Base-by-base conservation (phyloP, 2,797 vertebrate species). In the Gymnoscopelus braueri region DNA sequence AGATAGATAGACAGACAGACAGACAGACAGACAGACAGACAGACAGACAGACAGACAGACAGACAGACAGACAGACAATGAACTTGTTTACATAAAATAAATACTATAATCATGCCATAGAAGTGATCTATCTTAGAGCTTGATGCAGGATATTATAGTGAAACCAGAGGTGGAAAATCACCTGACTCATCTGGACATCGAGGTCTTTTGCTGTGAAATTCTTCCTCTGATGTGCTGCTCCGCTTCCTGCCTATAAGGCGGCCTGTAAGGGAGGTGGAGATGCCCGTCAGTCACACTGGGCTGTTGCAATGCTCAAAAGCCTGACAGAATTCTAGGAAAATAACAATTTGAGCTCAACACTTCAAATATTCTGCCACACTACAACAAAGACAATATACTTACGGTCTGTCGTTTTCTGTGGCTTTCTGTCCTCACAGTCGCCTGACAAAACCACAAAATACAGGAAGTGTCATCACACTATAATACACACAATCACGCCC, bases 401-500 rank as follows among this genome's bases (percentile, higher is more conserved):
- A 95, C 95, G 63, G 51, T 13, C 67, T 0, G 71, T 19, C 59
- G 81, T 84, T 67, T 89, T 95, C 71, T 78, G 90, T 47, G 81
- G 84, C 80, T 87, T 88, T 0, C 80, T 80, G 3, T 91, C 88
- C 50, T 91, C 84, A 88, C 94, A 96, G 78, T 95, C 95, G 71
- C 91, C 95, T 96, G 67, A 63, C 0, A 77, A 63, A 69, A 68
- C 10, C 64, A 59, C 39, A 65, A 72, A 35, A 62, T 19, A 61
- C 0, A 0, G 1, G 52, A 3, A 49, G 13, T 44, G 39, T 66
- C 5, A 35, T 5, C 6, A 69, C 13, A 10, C 3, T 8, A 9
- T 10, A 39, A 23, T 12, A 29, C 60, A 52, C 14, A 13, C 52
- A 71, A 54, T 57, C 59, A 59, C 44, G 65, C 48, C 5, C 29